Evolutionary conservation across 2,888 invertebrate genomes (phyloP).

Genomic region (Cephonodes hylas): DNA sequence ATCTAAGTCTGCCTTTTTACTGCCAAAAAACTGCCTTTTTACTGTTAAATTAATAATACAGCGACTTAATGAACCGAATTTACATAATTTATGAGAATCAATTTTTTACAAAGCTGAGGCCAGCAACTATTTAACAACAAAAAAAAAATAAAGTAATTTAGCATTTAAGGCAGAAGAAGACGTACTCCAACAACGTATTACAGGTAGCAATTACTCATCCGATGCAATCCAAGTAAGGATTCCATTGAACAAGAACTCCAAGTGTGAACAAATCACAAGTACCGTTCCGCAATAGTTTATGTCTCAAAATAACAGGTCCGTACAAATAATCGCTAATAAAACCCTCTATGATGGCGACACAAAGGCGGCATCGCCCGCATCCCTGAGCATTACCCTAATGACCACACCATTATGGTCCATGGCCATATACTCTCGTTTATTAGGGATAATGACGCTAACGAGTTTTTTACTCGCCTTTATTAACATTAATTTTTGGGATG

Average conservation of each 20-base stretch:
- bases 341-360: constrained; percentile 40
- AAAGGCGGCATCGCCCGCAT: constrained; percentile 37
- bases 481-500: constrained; percentile 41
- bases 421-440: constrained; percentile 65
- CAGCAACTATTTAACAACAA: too few species aligned
- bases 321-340: constrained; percentile 12
- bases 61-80: too few species aligned
- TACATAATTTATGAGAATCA: too few species aligned
- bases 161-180: too few species aligned
- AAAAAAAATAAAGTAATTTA: too few species aligned
- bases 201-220: too few species aligned
- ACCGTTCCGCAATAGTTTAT: background rate
- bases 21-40: too few species aligned
- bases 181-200: too few species aligned
- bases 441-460: constrained; percentile 69
- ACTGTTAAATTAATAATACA: too few species aligned
- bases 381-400: constrained; percentile 55
- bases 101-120: too few species aligned
- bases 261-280: background rate
- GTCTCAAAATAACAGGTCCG: constrained; percentile 6
- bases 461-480: constrained; percentile 58
- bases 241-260: background rate
- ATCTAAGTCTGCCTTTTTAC: too few species aligned
- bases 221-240: background rate
- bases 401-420: constrained; percentile 54